Base-by-base conservation (phyloP, 1,140 invertebrate species). In the Platyscapa corneri region DNA sequence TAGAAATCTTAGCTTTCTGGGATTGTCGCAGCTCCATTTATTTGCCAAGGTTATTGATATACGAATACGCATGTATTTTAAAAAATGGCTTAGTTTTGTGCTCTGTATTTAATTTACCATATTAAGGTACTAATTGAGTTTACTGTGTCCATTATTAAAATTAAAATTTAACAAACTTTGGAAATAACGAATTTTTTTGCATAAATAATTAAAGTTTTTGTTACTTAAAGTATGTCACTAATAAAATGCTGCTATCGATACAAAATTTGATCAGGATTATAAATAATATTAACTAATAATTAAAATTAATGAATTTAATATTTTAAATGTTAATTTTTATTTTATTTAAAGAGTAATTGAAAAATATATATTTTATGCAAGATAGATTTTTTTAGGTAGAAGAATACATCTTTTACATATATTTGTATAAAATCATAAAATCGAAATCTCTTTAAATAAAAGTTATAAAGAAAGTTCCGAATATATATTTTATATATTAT, bases 11-110 rank as follows among this genome's bases (percentile, higher is more conserved):
- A 67, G 23, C 49, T 70, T 86, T 16, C 46, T 82, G 42, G 46
- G 80, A 86, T 86, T 82, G 80, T 86, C 84, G 49, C 74, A 78
- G 53, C 84, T 86, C n/a, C n/a, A 53, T 78, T n/a, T 75, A 85
- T 65, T 77, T 3, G 65, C 34, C 34, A 30, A 64, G 49, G 46
- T 56, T 14, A 23, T 82, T 82, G 67, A 80, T 30, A 65, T 39
- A 65, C 2, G 78, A 3, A 80, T n/a, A 64, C 64, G 32, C 49
- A 42, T n/a, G 27, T 65, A 70, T 5, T 65, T 37, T 64, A 14
- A 14, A 46, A 75, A 46, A 49, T 81, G 3, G 46, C 14, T 56
- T 77, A 8, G 7, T 30, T 74, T 82, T n/a, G 32, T 32, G 70
- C 70, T 37, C 53, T 75, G 39, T n/a, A 60, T n/a, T 8, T 64